phyloP scores from a whole-genome alignment of 1,140 invertebrate genomes.

The Drosophila ficusphila region DNA sequence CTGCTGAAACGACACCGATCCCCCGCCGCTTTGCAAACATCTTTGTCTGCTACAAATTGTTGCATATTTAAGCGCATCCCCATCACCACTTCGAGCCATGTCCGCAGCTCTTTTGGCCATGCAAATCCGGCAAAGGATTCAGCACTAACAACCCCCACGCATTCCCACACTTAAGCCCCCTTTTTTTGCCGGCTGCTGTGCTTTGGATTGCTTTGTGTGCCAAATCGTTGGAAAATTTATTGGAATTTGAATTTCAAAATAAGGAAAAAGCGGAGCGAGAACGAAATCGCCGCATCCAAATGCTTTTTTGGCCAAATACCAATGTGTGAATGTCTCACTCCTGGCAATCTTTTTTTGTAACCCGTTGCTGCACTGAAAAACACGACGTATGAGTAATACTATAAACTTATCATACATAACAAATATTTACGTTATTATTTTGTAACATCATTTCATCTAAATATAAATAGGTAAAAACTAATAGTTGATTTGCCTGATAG shows the following conservation, averaged over 20 bases:
- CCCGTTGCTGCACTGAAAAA: conserved; percentile 12
- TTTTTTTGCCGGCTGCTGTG: conserved; percentile 5
- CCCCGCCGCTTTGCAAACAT: conserved; percentile 34
- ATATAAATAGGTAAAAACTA: no score
- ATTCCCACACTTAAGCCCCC: conserved; percentile 9
- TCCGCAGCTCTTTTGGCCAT: conserved; percentile 47
- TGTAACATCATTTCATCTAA: no score
- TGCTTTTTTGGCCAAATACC: conserved; percentile 68
- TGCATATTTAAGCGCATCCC: conserved; percentile 63
- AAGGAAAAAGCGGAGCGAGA: conserved; percentile 13
- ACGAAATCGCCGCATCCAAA: conserved; percentile 71
- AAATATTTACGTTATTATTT: neutral
- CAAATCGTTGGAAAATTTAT: conserved; percentile 82
- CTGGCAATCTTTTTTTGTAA: neutral
- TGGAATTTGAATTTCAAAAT: conserved; percentile 82
- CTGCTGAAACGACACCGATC: neutral
- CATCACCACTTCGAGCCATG: conserved; percentile 14
- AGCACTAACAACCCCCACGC: conserved; percentile 35
- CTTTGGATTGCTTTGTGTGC: conserved; percentile 66
- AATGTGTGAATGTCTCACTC: conserved; percentile 58
- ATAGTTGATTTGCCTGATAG: no score
- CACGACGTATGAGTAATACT: neutral
- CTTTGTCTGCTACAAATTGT: conserved; percentile 77
- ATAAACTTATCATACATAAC: neutral
- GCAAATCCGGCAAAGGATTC: conserved; percentile 54